Evolutionary conservation across 1,140 invertebrate species (phyloP), one percentile per base, ranked within the genome.

Genomic region (Pseudobourletiella spinata): DNA sequence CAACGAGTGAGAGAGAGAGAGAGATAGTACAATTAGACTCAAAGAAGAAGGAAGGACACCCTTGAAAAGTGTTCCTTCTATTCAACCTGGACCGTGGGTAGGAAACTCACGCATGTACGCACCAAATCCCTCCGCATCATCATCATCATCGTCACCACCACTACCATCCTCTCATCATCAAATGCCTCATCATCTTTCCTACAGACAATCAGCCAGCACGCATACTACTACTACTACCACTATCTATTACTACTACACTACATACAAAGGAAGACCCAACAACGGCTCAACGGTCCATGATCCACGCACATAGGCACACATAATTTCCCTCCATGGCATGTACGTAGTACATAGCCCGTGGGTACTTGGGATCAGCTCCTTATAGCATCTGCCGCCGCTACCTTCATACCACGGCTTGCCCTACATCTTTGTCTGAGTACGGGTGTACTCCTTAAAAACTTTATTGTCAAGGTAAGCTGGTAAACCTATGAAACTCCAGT

Each of bases 1-100:
- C 52, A 55, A 55, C n/a, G n/a, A n/a, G n/a, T n/a, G n/a, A n/a
- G n/a, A n/a, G n/a, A n/a, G n/a, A n/a, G n/a, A n/a, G n/a, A n/a
- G n/a, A n/a, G n/a, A n/a, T 15, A 55, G 52, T 35, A 55, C 52
- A 55, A 55, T 55, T 55, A 55, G 29, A 55, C 52, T 39, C 16
- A 3, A 39, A 55, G 39, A 55, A 32, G 29, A 35, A 55, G 32
- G 32, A 39, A 55, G 52, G 52, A 55, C 52, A 55, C 52, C 52
- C 52, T 55, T 39, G 48, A 51, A 51, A 51, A 51, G 24, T 39
- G 44, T 18, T 51, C 6, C 22, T n/a, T 51, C 48, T 51, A 51
- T 51, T 51, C 48, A 51, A 51, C 48, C 48, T 51, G 48, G 48
- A 51, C 48, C 48, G 28, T 51, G 28, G 48, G 48, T 51, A 51